Conservation (phyloP, 37 sponge, comb jelly and placozoan species). For the Spongilla lacustris region DNA sequence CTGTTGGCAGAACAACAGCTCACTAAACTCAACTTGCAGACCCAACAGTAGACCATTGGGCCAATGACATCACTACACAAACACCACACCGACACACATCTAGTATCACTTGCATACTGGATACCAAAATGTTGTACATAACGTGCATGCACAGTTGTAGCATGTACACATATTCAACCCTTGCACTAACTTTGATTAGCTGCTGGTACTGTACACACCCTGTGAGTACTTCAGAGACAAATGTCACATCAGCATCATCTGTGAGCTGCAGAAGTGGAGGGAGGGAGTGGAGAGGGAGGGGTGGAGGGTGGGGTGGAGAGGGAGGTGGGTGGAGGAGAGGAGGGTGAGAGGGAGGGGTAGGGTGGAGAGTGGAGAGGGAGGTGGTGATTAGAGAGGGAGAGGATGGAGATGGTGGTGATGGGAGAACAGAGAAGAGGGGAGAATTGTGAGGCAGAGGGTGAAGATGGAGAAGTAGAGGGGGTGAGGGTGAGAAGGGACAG, state of each 20-base stretch:
- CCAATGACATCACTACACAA: too few species aligned
- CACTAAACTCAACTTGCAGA: too few species aligned
- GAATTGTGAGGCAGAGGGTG: background rate
- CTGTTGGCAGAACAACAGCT: too few species aligned
- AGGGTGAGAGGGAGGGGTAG: background rate
- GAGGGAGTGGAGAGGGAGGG: background rate
- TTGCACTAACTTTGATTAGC: constrained; percentile 60
- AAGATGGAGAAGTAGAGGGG: background rate
- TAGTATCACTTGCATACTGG: too few species aligned
- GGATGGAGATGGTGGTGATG: background rate
- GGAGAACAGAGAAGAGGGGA: too few species aligned
- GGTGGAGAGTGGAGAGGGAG: background rate
- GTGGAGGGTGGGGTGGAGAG: background rate
- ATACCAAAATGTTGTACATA: background rate
- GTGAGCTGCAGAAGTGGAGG: constrained; percentile 13
- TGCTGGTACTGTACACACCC: constrained; percentile 74
- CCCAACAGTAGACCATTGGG: too few species aligned
- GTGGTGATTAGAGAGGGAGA: background rate
- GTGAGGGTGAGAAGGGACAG: background rate
- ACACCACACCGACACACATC: too few species aligned
- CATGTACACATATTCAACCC: background rate
- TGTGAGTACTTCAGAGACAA: constrained; percentile 87
- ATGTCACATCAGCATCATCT: constrained; percentile 70
- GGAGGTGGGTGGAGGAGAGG: background rate
- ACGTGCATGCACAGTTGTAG: background rate